A percentile compares a stretch with the other conserved stretches of the same genome.
Evolutionary conservation across 1,140 invertebrate genomes (phyloP).

Genomic region (Tigriopus japonicus): DNA sequence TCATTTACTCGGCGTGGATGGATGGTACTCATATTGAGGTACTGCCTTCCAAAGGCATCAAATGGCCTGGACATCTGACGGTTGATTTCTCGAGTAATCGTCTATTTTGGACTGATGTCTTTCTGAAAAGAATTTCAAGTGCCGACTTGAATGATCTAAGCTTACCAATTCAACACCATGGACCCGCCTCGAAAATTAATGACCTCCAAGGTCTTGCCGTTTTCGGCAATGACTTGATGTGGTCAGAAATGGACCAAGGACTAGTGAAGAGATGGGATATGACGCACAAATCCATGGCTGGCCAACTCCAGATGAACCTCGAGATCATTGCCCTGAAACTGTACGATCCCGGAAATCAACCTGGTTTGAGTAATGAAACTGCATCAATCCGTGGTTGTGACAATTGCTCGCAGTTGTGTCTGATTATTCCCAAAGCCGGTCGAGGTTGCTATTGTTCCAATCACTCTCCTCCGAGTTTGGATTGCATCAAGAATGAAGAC

Average conservation of each 20-base stretch:
- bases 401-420: slow-evolving; percentile 6
- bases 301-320: slow-evolving; percentile 18
- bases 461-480: not conserved
- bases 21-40: slow-evolving; percentile 28
- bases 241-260: slow-evolving; percentile 39
- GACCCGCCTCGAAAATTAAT: too few species aligned
- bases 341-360: slow-evolving; percentile 15
- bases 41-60: slow-evolving; percentile 25
- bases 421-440: slow-evolving; percentile 10
- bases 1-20: slow-evolving; percentile 33
- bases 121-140: slow-evolving; percentile 31
- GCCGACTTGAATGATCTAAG: slow-evolving; percentile 17
- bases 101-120: slow-evolving; percentile 38
- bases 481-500: not conserved
- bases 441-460: not conserved
- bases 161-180: too few species aligned
- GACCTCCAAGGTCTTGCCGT: slow-evolving; percentile 33
- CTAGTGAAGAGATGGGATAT: slow-evolving; percentile 31
- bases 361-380: slow-evolving; percentile 1
- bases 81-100: slow-evolving; percentile 28
- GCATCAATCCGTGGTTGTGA: not conserved
- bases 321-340: slow-evolving; percentile 10
- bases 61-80: slow-evolving; percentile 37
- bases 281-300: slow-evolving; percentile 22
- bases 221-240: slow-evolving; percentile 28